Base-by-base conservation (phyloP, 2,797 vertebrate genomes). In the Mus caroli region DNA sequence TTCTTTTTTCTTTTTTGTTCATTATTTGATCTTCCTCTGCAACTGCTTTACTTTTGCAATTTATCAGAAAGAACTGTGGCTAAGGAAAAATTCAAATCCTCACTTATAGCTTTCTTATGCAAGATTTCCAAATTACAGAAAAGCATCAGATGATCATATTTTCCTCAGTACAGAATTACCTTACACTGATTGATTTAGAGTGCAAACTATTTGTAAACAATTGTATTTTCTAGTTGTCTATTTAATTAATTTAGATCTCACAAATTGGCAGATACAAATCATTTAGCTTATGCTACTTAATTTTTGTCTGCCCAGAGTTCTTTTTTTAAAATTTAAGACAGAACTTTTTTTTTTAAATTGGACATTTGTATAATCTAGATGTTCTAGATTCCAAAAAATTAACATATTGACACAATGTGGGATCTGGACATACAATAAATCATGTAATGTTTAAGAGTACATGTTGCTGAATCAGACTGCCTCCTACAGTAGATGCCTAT, bases 141-240 rank as follows among this genome's bases (percentile, higher is more conserved):
- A 50, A 50, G 50, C 50, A 50, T 50, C 10, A 50, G 8, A 50
- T 50, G 50, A 50, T 50, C 50, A 50, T 50, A 12, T 50, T 50
- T 97, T 96, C 75, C 37, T 69, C 50, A 92, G 90, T 76, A 77
- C 22, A 87, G 31, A 93, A 88, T 97, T 90, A 90, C 84, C 60
- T 90, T 97, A 90, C 73, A 96, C 31, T 40, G 43, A 11, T 88
- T 94, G 73, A 37, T 95, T 95, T 95, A 92, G 58, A 93, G 31
- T 88, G 86, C 90, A 40, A 58, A 62, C 77, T 64, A 46, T 60
- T 93, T 95, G 80, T 37, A 95, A 62, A 86, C 76, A 94, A 96
- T 34, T 84, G 90, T 58, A 94, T 83, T 71, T 78, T 88, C 28
- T 97, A 90, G 96, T 97, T 97, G 56, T 13, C 8, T 28, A 62